Evolutionary conservation across 2,888 invertebrate species (phyloP), one percentile per base, ranked within the genome.

Genomic region (Dioctria linearis): DNA sequence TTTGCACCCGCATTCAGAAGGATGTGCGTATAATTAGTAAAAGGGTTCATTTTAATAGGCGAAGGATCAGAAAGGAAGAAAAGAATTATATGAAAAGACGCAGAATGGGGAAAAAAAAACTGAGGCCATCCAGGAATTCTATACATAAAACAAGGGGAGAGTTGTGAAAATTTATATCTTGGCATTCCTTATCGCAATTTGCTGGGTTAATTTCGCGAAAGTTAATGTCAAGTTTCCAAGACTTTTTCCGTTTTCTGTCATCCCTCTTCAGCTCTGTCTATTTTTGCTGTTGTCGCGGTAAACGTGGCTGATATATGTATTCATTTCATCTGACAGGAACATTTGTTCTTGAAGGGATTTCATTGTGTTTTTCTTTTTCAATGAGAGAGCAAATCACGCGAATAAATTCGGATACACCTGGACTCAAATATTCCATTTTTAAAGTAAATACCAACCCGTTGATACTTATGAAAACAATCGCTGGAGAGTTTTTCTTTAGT

Each of bases 201-300:
- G 78, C 79, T 65, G 81, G 79, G 81, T 79, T 81, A 81, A 81
- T 81, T 81, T 81, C 69, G 39, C 78, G 81, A 78, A 81, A 81
- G 81, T 81, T 81, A 73, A 81, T 81, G 81, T 81, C 71, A 71
- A 40, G 51, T 37, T 40, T 51, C 71, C 37, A 6, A 39, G 5
- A 11, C 25, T 39, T 46, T 39, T 71, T 54, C 5, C 5, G 11
- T n/a, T 57, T 57, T 57, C 5, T 11, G 5, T 11, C 11, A 57
- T 25, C 57, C 57, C n/a, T 25, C 25, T 25, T 25, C 25, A 25
- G 25, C 25, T 25, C 25, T 25, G 25, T 25, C 25, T 25, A 25
- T 25, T 25, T 5, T 4, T 57, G 11, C 57, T 57, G 57, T 57
- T 57, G 25, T 11, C 11, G 57, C 25, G 11, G 4, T 25, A 11